Conservation (phyloP, 1,140 invertebrate species). For the Pinna nobilis region DNA sequence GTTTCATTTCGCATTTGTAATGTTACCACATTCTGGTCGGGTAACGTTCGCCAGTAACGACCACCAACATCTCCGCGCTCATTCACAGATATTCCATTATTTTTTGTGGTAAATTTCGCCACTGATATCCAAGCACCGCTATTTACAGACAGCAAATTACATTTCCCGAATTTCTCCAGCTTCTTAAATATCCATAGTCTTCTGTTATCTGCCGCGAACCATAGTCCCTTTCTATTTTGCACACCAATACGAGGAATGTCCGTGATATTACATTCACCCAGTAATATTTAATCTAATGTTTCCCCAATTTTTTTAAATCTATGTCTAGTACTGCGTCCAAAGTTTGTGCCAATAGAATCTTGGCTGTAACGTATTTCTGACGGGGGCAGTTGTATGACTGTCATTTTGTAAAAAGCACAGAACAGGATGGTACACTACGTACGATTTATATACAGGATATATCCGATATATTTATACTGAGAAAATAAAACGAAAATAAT, state of each 20-base stretch:
- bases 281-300: constrained; percentile 19
- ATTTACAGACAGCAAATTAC: background rate
- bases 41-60: background rate
- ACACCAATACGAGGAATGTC: constrained; percentile 19
- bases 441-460: no score
- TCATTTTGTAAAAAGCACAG: no score
- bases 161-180: constrained; percentile 20
- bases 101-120: constrained; percentile 25
- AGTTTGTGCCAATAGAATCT: constrained; percentile 26
- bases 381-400: constrained; percentile 12
- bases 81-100: constrained; percentile 1
- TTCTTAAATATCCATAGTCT: constrained; percentile 24
- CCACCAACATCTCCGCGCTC: constrained; percentile 14
- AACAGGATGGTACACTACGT: no score
- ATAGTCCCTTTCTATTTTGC: constrained; percentile 4
- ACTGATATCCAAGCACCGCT: background rate
- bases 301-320: constrained; percentile 4
- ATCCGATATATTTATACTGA: no score
- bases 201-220: constrained; percentile 25
- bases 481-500: no score
- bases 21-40: background rate
- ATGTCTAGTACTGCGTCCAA: constrained; percentile 6
- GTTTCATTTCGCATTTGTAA: no score
- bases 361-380: constrained; percentile 30
- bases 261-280: background rate